These are phyloP conservation scores for Chionodraco myersi DNA, from an alignment of 2,113 vertebrate genomes.

Conservation along the genomic window DNA sequence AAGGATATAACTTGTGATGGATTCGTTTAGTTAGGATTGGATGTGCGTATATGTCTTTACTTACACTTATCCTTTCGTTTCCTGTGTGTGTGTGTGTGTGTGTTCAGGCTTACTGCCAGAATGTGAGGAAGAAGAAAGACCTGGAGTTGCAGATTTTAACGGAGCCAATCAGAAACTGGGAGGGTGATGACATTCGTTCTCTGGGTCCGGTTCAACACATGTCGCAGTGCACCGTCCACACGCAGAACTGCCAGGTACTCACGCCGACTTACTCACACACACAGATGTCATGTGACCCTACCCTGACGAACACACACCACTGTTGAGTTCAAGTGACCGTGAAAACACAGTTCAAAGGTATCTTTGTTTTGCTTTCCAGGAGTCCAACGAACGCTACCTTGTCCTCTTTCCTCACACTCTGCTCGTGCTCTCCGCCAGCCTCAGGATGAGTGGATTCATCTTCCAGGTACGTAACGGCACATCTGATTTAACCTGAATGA, in stretches of 20 bases:
- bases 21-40: neutral
- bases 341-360: accelerated
- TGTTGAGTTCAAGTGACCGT: neutral
- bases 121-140: slow-evolving; percentile 94
- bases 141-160: slow-evolving; percentile 95
- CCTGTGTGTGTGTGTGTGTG: neutral
- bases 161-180: slow-evolving; percentile 95
- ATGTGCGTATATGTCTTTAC: too few relatives aligned
- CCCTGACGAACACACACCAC: neutral
- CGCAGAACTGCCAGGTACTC: slow-evolving; percentile 90
- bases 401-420: slow-evolving; percentile 94
- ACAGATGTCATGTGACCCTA: neutral
- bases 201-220: slow-evolving; percentile 92
- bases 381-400: slow-evolving; percentile 93
- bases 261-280: neutral
- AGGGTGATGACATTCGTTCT: slow-evolving; percentile 93
- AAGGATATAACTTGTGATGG: too few relatives aligned
- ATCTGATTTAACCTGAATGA: neutral
- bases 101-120: slow-evolving; percentile 91
- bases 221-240: slow-evolving; percentile 92
- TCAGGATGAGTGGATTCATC: slow-evolving; percentile 98
- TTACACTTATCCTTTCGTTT: neutral
- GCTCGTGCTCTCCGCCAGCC: slow-evolving; percentile 93
- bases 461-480: slow-evolving; percentile 87
- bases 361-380: slow-evolving; percentile 78